Percentiles rank a stretch among this genome's conserved stretches.
These are phyloP conservation scores for Oenanthe oenanthe DNA, from an alignment of 2,113 vertebrate genomes.

Conservation along the genomic window DNA sequence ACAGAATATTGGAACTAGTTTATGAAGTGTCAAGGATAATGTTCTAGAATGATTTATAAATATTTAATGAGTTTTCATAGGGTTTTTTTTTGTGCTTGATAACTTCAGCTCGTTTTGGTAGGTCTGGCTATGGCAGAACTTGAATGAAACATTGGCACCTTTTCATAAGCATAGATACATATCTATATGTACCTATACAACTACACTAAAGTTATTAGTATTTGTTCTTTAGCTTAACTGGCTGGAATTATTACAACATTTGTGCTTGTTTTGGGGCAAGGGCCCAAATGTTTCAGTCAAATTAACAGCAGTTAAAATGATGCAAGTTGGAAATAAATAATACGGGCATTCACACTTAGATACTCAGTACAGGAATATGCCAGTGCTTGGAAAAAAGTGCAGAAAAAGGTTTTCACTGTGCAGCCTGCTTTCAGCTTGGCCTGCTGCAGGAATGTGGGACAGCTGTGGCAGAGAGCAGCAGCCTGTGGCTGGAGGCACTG, in stretches of 20 bases:
- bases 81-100: not conserved
- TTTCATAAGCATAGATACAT: not conserved
- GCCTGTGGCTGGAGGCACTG: fast-evolving
- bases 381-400: not conserved
- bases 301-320: not conserved
- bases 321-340: not conserved
- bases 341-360: not conserved
- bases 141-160: not conserved
- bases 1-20: not conserved
- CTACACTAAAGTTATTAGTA: not conserved
- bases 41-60: not conserved
- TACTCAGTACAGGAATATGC: not conserved
- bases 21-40: not conserved
- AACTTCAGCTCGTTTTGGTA: not conserved
- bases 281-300: not conserved
- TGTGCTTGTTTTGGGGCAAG: not conserved
- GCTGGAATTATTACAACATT: not conserved
- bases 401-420: not conserved
- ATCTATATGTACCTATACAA: not conserved
- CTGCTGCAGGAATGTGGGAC: not conserved
- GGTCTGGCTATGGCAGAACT: not conserved
- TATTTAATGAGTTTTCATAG: not conserved
- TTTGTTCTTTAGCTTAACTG: not conserved
- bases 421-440: not conserved
- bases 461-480: not conserved